These are phyloP conservation scores for Drosophila differens DNA, from an alignment of 2,888 invertebrate species.

Conservation along the genomic window DNA sequence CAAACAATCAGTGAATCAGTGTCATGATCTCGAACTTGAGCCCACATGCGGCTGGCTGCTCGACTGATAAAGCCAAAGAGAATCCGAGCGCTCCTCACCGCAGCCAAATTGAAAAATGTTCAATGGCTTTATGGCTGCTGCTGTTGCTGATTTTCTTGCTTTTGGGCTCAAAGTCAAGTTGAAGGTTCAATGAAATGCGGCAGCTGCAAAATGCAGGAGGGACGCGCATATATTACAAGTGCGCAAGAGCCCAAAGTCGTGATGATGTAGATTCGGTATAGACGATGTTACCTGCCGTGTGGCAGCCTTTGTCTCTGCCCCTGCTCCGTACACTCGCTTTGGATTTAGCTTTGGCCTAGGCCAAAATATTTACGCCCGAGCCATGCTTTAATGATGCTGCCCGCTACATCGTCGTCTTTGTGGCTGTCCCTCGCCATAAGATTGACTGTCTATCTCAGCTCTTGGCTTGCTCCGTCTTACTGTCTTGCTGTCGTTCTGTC, in stretches of 20 bases:
- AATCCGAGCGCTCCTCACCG: slow-evolving; percentile 18
- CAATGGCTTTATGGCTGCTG: slow-evolving; percentile 51
- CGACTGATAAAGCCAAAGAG: slow-evolving; percentile 44
- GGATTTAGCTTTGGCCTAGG: slow-evolving; percentile 50
- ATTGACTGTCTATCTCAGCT: slow-evolving; percentile 79
- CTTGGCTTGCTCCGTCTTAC: slow-evolving; percentile 26
- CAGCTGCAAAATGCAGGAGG: slow-evolving; percentile 56
- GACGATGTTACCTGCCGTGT: slow-evolving; percentile 39
- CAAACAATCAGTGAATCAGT: slow-evolving; percentile 68
- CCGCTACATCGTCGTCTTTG: slow-evolving; percentile 54
- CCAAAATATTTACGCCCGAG: slow-evolving; percentile 68
- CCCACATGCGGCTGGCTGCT: slow-evolving; percentile 48
- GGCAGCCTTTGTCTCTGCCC: background rate
- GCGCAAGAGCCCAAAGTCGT: slow-evolving; percentile 63
- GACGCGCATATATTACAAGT: slow-evolving; percentile 75
- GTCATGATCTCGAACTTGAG: slow-evolving; percentile 82
- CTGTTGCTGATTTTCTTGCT: slow-evolving; percentile 35
- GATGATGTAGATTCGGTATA: slow-evolving; percentile 66
- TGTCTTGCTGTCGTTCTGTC: slow-evolving; percentile 11
- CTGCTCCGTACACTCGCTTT: slow-evolving; percentile 6
- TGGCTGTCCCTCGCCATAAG: slow-evolving; percentile 69
- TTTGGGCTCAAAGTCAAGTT: slow-evolving; percentile 81
- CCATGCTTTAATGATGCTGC: slow-evolving; percentile 73
- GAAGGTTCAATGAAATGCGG: slow-evolving; percentile 82
- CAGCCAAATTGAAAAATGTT: slow-evolving; percentile 71